Evolutionary conservation across 2,797 vertebrate species (phyloP), one percentile per base, ranked within the genome.

Genomic region (Pitangus sulphuratus): DNA sequence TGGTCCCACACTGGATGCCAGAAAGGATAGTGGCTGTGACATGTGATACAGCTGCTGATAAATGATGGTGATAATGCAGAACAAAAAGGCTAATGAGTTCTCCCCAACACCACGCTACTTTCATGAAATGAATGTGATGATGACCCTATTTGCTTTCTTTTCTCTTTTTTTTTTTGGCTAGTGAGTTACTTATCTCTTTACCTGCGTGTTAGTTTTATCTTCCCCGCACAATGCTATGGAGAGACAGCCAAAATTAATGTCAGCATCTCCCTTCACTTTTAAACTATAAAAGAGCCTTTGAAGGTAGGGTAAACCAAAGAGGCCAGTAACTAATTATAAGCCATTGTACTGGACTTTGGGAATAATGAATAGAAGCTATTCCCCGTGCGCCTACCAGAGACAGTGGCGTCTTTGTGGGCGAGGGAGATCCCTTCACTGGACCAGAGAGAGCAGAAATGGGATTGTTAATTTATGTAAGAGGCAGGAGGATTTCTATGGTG

Each of bases 361-460:
- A 90, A 89, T 87, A 93, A 94, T 80, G 87, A 96, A 95, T 88
- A 95, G 83, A 79, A 93, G 85, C 92, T 89, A 72, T 91, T 94
- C 87, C 79, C 66, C 0, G 1, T 53, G 42, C 1, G 4, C 89
- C 92, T 66, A 80, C 91, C 77, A 53, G 54, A 94, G 82, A 95
- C 85, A 95, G 93, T 84, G 83, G 74, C 33, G 83, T 57, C 74
- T 96, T 92, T 96, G 91, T 93, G 87, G 71, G 89, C 69, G 68
- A 91, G 78, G 82, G 70, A 91, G 74, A 93, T 96, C 94, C 91
- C 95, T 96, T 96, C 94, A 90, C 85, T 96, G 88, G 94, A 94
- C 94, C 93, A 96, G 83, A 90, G 93, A 95, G 93, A 89, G 95
- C 74, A 95, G 91, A 96, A 95, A 95, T 95, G 89, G 83, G 90